These are phyloP conservation scores for Acrocyrtus sp. DNA, from an alignment of 2,888 invertebrate species.

Conservation along the genomic window DNA sequence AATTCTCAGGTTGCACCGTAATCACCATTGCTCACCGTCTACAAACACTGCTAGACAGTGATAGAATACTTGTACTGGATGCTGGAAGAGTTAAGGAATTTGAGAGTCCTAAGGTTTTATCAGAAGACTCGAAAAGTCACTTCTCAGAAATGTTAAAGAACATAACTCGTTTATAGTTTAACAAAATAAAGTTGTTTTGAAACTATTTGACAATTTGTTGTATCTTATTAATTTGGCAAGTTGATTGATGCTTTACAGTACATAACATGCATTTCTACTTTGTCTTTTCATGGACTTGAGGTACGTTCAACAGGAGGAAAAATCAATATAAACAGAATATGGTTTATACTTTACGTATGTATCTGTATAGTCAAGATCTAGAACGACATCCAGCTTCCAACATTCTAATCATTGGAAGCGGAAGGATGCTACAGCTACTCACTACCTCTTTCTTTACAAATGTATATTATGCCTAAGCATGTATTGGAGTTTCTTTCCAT, in stretches of 20 bases:
- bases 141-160: conserved; percentile 26
- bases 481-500: too few species aligned
- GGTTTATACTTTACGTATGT: too few species aligned
- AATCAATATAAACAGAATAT: too few species aligned
- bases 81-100: conserved; percentile 34
- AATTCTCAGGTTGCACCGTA: conserved; percentile 41
- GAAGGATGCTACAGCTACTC: too few species aligned
- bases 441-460: too few species aligned
- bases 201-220: not conserved
- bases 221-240: not conserved
- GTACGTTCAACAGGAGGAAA: not conserved
- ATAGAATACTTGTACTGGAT: conserved; percentile 35
- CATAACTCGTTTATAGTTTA: not conserved
- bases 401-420: too few species aligned
- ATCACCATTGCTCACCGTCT: conserved; percentile 40
- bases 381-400: too few species aligned
- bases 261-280: not conserved
- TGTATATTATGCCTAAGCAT: too few species aligned
- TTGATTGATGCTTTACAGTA: not conserved
- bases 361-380: too few species aligned
- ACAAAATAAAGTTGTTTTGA: not conserved
- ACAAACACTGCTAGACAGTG: conserved; percentile 35
- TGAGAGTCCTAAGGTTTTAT: conserved; percentile 13
- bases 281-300: not conserved
- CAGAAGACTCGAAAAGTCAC: conserved; percentile 1